Conservation (phyloP, 2,797 vertebrate species). For the Diglossa cyanea region DNA sequence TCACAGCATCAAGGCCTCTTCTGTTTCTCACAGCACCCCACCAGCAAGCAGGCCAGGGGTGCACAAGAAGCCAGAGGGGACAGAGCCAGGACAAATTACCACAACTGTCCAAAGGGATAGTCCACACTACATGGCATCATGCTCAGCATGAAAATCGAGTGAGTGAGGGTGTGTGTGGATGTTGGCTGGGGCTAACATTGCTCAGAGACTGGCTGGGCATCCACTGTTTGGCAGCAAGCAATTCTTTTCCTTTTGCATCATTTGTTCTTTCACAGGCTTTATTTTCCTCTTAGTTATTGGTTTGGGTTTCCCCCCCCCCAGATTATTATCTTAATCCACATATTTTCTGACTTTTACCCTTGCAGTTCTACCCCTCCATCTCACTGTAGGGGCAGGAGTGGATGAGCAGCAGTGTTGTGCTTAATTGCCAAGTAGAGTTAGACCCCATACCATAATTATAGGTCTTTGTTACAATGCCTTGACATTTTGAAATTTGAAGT, state of each 20-base stretch:
- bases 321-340: background rate
- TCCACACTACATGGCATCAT: background rate
- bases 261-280: background rate
- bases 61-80: background rate
- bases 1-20: background rate
- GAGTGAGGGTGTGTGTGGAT: background rate
- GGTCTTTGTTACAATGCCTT: background rate
- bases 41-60: accelerated
- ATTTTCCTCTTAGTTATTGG: background rate
- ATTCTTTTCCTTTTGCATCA: background rate
- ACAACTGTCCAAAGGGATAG: background rate
- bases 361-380: background rate
- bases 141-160: background rate
- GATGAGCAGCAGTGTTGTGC: background rate
- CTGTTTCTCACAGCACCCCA: background rate
- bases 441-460: background rate
- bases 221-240: background rate
- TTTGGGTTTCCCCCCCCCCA: accelerated
- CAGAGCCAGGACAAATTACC: background rate
- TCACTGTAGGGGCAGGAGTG: background rate
- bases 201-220: background rate
- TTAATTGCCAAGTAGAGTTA: background rate
- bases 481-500: background rate
- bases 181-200: background rate
- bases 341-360: background rate